These are phyloP conservation scores for Drosophila ohnishii DNA, from an alignment of 1,140 invertebrate species.

Conservation along the genomic window DNA sequence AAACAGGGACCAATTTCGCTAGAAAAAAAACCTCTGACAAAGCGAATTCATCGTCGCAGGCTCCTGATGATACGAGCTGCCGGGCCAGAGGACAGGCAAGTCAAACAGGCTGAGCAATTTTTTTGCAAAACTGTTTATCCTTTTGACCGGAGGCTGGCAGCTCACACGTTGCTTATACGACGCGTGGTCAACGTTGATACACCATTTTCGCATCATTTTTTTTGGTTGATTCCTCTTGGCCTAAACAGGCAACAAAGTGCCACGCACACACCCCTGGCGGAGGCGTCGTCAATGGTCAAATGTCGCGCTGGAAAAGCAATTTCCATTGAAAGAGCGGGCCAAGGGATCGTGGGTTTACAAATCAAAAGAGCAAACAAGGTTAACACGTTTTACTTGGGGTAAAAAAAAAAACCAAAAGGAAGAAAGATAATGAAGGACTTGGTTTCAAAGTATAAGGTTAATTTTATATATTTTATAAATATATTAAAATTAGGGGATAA, in stretches of 20 bases:
- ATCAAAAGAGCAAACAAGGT: conserved; percentile 21
- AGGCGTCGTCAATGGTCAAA: conserved; percentile 16
- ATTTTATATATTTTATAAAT: background rate
- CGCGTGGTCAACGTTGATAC: conserved; percentile 18
- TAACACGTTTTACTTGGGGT: conserved; percentile 1
- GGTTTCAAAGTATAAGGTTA: too few species aligned
- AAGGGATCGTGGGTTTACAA: conserved; percentile 15
- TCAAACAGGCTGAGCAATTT: conserved; percentile 14
- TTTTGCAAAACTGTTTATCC: conserved; percentile 18
- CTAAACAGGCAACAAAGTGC: conserved; percentile 18
- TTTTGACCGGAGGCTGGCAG: conserved; percentile 18
- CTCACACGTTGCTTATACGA: conserved; percentile 19
- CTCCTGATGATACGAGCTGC: conserved; percentile 9
- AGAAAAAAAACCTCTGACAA: conserved; percentile 5
- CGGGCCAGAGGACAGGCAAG: conserved; percentile 9
- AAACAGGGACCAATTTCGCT: conserved; percentile 10
- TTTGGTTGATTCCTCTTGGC: background rate
- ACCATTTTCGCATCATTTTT: conserved; percentile 7
- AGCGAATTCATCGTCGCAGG: conserved; percentile 9
- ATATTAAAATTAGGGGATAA: background rate
- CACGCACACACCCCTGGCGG: background rate
- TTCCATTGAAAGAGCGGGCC: conserved; percentile 6
- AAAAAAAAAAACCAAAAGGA: background rate
- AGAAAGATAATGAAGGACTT: background rate
- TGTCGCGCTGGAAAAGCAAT: conserved; percentile 18